Conservation (phyloP, 1,140 invertebrate species). For the Zaprionus africanus region DNA sequence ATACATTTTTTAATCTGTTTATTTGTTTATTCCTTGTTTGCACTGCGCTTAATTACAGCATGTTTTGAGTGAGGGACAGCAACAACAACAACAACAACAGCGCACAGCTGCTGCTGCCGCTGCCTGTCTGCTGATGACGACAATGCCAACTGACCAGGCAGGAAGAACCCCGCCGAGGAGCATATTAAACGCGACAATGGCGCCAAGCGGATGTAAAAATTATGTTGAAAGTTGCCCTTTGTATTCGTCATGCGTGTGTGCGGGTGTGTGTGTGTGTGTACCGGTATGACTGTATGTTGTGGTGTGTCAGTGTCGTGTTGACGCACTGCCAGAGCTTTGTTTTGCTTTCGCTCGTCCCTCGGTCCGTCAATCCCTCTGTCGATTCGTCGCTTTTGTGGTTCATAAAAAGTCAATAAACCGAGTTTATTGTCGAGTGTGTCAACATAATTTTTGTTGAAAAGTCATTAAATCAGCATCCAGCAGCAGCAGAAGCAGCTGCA, state of each 20-base stretch:
- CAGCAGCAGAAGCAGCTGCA: conserved; percentile 8
- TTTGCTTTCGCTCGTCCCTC: conserved; percentile 53
- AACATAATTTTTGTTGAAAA: conserved; percentile 76
- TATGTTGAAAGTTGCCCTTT: conserved; percentile 67
- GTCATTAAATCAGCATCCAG: conserved; percentile 63
- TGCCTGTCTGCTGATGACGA: conserved; percentile 1
- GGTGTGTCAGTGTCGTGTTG: conserved; percentile 50
- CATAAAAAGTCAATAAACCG: conserved; percentile 80
- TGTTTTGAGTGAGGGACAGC: conserved; percentile 36
- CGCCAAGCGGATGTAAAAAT: conserved; percentile 76
- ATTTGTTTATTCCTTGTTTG: conserved; percentile 29
- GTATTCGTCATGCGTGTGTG: conserved; percentile 6
- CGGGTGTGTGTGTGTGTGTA: conserved; percentile 24
- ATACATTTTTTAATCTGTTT: conserved; percentile 23
- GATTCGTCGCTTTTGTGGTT: conserved; percentile 58
- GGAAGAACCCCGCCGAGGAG: conserved; percentile 18
- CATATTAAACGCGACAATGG: conserved; percentile 74
- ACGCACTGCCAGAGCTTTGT: conserved; percentile 54
- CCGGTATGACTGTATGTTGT: conserved; percentile 23
- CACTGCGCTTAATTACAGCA: conserved; percentile 65
- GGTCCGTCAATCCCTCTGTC: not conserved
- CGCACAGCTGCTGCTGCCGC: conserved; percentile 14
- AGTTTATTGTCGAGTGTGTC: conserved; percentile 71
- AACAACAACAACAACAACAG: conserved; percentile 29
- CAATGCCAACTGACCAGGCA: conserved; percentile 35